A percentile compares a stretch with the other conserved stretches of the same genome.
phyloP scores from a whole-genome alignment of 2,113 vertebrate genomes.

The Poeciliopsis occidentalis region DNA sequence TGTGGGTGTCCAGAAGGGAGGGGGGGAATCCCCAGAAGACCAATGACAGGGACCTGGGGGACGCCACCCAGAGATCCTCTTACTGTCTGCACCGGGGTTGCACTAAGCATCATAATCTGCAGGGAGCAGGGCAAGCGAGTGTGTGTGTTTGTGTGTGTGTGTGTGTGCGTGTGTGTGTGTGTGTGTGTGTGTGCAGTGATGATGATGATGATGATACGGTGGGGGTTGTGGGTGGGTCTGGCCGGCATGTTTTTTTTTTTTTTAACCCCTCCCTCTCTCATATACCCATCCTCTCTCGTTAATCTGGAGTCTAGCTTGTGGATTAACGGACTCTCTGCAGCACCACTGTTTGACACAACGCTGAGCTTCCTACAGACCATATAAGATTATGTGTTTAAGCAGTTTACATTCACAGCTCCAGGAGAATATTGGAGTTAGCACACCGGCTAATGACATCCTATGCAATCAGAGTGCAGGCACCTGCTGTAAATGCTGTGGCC shows the following conservation, averaged over 20 bases:
- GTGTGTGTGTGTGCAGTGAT: constrained; percentile 23
- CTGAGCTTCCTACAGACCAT: constrained; percentile 62
- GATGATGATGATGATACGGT: constrained; percentile 38
- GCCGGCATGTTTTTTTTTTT: constrained; percentile 53
- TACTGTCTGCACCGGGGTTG: constrained; percentile 71
- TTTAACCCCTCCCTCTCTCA: constrained; percentile 70
- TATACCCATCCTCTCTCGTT: constrained; percentile 67
- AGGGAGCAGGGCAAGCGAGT: constrained; percentile 55
- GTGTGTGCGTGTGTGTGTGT: too few relatives aligned
- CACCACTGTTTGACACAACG: constrained; percentile 69
- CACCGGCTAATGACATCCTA: constrained; percentile 63
- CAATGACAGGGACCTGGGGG: constrained; percentile 67
- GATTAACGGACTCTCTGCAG: constrained; percentile 73
- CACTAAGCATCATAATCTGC: constrained; percentile 79
- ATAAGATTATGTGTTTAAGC: constrained; percentile 77
- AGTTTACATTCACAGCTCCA: constrained; percentile 72
- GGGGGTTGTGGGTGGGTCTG: constrained; percentile 46
- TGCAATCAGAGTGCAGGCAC: constrained; percentile 48
- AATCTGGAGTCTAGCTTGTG: constrained; percentile 81
- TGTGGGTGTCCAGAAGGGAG: constrained; percentile 44
- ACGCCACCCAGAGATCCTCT: constrained; percentile 77
- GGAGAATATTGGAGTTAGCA: constrained; percentile 75
- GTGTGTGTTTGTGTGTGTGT: constrained; percentile 38
- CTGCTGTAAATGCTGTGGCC: not conserved
- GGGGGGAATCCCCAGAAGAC: constrained; percentile 56